Conservation (phyloP, 2,797 vertebrate species). For the Gymnoscopelus braueri region DNA sequence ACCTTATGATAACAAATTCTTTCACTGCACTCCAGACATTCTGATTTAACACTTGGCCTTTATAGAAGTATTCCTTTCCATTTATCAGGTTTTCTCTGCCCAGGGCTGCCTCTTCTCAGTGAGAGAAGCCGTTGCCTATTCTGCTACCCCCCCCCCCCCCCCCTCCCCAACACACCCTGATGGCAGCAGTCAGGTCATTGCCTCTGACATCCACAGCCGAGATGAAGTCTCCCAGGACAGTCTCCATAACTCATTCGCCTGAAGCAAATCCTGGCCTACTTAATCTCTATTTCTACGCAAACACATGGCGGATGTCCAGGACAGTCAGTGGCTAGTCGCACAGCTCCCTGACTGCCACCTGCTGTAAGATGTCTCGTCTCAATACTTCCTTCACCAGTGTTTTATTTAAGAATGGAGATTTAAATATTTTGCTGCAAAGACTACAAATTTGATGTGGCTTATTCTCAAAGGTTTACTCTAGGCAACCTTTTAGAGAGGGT, state of each 20-base stretch:
- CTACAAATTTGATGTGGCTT: constrained; percentile 32
- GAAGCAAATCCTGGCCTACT: constrained; percentile 62
- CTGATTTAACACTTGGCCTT: neutral
- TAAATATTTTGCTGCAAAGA: constrained; percentile 39
- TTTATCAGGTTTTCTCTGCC: constrained; percentile 86
- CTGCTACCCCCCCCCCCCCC: constrained; percentile 56
- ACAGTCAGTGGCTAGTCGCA: constrained; percentile 44
- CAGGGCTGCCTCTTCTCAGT: constrained; percentile 85
- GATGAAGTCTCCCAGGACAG: constrained; percentile 70
- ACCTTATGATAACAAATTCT: neutral
- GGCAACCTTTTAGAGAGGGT: constrained; percentile 39
- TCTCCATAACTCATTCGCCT: constrained; percentile 63
- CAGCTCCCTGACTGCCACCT: constrained; percentile 49
- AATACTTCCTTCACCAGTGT: constrained; percentile 57
- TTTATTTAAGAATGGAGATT: constrained; percentile 46
- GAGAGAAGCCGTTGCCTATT: constrained; percentile 61
- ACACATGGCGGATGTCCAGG: constrained; percentile 78
- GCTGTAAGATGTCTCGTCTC: constrained; percentile 64
- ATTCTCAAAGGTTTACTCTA: constrained; percentile 48
- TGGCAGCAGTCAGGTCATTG: constrained; percentile 58
- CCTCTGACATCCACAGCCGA: constrained; percentile 62
- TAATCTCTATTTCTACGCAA: constrained; percentile 72
- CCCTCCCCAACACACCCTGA: constrained; percentile 55
- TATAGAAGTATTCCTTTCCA: constrained; percentile 5
- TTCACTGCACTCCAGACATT: neutral